phyloP scores from a whole-genome alignment of 2,797 vertebrate species.

The Pipistrellus nathusii region DNA sequence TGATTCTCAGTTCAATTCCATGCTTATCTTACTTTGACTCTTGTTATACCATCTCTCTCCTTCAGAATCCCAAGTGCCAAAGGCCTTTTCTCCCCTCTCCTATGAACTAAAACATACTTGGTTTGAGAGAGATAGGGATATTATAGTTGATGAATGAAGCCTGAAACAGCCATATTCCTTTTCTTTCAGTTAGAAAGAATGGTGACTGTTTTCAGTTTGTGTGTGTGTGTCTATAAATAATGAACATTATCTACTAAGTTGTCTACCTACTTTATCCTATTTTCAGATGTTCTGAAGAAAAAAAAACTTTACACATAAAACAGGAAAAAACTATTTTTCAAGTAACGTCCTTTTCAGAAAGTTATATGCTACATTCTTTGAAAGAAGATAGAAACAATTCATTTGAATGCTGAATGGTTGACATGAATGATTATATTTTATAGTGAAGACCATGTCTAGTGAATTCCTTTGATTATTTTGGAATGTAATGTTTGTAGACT shows the following conservation, averaged over 20 bases:
- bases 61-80: not conserved
- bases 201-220: not conserved
- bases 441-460: conserved; percentile 18
- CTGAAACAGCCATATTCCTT: not conserved
- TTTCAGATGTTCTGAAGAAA: conserved; percentile 33
- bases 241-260: conserved; percentile 22
- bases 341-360: conserved; percentile 48
- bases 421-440: conserved; percentile 50
- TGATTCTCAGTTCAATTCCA: not conserved
- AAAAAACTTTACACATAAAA: not conserved
- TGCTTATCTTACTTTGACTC: not conserved
- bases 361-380: conserved; percentile 41
- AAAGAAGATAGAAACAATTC: conserved; percentile 39
- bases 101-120: not conserved
- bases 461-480: conserved; percentile 54
- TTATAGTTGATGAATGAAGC: not conserved
- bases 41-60: not conserved
- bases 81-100: not conserved
- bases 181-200: not conserved
- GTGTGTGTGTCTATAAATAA: not conserved
- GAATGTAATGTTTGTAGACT: conserved; percentile 55
- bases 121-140: not conserved
- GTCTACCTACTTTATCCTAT: not conserved
- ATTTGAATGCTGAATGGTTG: conserved; percentile 36
- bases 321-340: conserved; percentile 46